Conservation (phyloP, 2,797 vertebrate species). For the Lagorchestes hirsutus region DNA sequence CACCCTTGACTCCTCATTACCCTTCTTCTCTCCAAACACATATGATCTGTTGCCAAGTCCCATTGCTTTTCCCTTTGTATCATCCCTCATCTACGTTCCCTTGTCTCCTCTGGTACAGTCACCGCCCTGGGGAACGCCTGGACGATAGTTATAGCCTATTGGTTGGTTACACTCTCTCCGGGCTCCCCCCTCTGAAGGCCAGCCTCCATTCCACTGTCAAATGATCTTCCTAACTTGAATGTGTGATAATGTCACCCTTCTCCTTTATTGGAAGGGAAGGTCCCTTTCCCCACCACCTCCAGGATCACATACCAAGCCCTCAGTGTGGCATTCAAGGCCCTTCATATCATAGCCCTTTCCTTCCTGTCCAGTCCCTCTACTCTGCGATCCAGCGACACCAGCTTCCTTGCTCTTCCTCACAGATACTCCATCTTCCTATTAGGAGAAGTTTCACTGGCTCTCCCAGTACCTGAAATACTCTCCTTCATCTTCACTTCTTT, state of each 20-base stretch:
- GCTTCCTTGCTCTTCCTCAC: neutral
- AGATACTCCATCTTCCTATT: neutral
- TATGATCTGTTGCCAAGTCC: too few relatives aligned
- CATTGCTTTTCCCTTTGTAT: too few relatives aligned
- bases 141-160: too few relatives aligned
- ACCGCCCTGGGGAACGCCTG: neutral
- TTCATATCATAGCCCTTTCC: neutral
- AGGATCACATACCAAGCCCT: neutral
- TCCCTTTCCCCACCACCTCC: neutral
- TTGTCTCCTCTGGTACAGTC: too few relatives aligned
- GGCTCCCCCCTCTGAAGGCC: neutral
- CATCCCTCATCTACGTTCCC: too few relatives aligned
- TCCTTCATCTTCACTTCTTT: neutral
- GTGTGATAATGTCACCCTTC: too few relatives aligned
- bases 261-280: too few relatives aligned
- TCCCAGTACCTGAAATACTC: neutral
- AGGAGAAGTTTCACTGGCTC: neutral
- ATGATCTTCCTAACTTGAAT: too few relatives aligned
- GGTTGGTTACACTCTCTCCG: neutral
- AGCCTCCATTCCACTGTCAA: neutral
- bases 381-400: neutral
- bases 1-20: too few relatives aligned
- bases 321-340: neutral
- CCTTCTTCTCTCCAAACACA: too few relatives aligned
- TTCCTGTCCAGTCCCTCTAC: neutral